These are phyloP conservation scores for Nyctibius grandis DNA, from an alignment of 2,797 vertebrate genomes.

Conservation along the genomic window DNA sequence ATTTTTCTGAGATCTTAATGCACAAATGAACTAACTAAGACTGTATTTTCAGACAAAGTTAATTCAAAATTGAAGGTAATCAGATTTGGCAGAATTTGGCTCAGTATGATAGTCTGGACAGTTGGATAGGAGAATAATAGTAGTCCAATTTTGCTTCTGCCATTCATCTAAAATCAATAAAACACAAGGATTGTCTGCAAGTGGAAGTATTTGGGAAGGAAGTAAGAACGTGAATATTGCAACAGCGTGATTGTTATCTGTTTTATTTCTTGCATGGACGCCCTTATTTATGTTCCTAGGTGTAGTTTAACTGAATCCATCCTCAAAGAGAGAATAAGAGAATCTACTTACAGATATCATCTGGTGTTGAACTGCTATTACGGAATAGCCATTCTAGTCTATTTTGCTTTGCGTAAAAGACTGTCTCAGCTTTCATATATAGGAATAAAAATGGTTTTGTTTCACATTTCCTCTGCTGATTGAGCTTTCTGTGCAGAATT, in stretches of 20 bases:
- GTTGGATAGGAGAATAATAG: neutral
- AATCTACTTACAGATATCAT: neutral
- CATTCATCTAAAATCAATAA: neutral
- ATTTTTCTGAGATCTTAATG: neutral
- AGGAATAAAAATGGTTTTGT: constrained; percentile 34
- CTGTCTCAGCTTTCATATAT: neutral
- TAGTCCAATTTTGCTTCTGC: neutral
- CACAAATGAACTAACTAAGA: neutral
- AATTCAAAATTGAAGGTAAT: neutral
- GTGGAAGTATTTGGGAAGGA: neutral
- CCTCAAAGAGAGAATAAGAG: neutral
- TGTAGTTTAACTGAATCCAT: neutral
- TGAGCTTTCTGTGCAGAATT: constrained; percentile 42
- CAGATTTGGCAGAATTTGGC: neutral
- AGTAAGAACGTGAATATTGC: neutral
- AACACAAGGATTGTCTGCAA: neutral
- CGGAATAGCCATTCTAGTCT: neutral
- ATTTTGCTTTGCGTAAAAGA: neutral
- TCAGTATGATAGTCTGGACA: neutral
- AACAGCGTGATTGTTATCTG: neutral
- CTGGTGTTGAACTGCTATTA: neutral
- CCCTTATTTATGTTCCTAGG: neutral
- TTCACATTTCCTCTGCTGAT: constrained; percentile 48
- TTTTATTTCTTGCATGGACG: neutral
- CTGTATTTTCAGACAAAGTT: neutral